Evolutionary conservation across 2,888 invertebrate species (phyloP).

Genomic region (Cantharis flavilabris): DNA sequence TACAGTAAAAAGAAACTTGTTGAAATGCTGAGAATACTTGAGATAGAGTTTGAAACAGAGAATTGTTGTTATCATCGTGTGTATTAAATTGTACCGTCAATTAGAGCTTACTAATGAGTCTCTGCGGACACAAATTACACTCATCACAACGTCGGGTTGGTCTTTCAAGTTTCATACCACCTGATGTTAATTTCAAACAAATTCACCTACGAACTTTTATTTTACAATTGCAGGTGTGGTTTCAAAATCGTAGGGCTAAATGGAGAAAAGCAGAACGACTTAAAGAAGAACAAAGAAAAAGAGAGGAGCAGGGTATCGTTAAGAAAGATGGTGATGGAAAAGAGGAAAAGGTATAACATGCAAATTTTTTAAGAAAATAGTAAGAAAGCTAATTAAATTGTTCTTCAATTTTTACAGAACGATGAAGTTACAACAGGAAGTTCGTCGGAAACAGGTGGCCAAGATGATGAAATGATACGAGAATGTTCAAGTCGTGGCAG

Average conservation of each 20-base stretch:
- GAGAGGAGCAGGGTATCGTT: constrained; percentile 73
- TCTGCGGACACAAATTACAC: constrained; percentile 52
- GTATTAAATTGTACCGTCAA: constrained; percentile 54
- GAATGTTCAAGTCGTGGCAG: constrained; percentile 53
- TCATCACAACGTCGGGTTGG: constrained; percentile 39
- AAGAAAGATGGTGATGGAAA: constrained; percentile 63
- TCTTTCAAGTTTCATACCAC: constrained; percentile 1
- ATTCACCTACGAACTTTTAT: background rate
- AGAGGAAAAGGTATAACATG: constrained; percentile 63
- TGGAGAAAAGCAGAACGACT: constrained; percentile 91
- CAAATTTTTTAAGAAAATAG: background rate
- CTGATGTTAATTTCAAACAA: background rate
- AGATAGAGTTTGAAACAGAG: background rate
- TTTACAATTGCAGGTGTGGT: constrained; percentile 78
- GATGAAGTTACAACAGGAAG: constrained; percentile 37
- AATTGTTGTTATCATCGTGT: constrained; percentile 40
- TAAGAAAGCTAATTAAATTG: background rate
- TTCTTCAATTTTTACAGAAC: background rate
- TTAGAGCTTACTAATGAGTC: constrained; percentile 53
- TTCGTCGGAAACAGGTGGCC: constrained; percentile 44
- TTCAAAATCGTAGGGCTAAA: constrained; percentile 90
- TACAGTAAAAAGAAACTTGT: background rate
- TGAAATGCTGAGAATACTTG: background rate
- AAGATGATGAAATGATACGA: constrained; percentile 47
- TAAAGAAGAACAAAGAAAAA: constrained; percentile 87